phyloP scores from a whole-genome alignment of 2,888 invertebrate species.

The Lissonota sp. region DNA sequence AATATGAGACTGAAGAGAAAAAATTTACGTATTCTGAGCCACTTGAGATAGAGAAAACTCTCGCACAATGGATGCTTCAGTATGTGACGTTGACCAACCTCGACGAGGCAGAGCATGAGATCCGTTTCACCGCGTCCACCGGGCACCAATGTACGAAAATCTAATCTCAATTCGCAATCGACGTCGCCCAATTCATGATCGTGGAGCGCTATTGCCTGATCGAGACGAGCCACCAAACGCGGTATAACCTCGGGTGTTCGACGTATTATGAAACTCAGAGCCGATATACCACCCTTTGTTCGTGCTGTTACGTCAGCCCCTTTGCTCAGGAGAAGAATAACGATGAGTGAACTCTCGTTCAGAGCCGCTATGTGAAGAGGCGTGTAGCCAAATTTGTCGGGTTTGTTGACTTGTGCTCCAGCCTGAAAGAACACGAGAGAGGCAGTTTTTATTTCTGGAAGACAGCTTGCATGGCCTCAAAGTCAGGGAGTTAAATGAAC shows the following conservation, averaged over 20 bases:
- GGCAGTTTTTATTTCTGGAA: not conserved
- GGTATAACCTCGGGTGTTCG: slow-evolving; percentile 93
- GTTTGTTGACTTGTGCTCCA: slow-evolving; percentile 90
- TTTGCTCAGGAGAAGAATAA: slow-evolving; percentile 89
- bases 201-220: slow-evolving; percentile 90
- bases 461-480: not conserved
- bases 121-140: slow-evolving; percentile 84
- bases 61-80: slow-evolving; percentile 94
- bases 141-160: slow-evolving; percentile 85
- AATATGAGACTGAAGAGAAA: slow-evolving; percentile 92
- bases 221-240: slow-evolving; percentile 89
- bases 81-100: slow-evolving; percentile 91
- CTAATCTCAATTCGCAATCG: slow-evolving; percentile 92
- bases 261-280: slow-evolving; percentile 92
- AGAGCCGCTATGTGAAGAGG: slow-evolving; percentile 93
- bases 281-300: slow-evolving; percentile 92
- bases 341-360: slow-evolving; percentile 92
- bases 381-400: slow-evolving; percentile 93
- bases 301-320: slow-evolving; percentile 93
- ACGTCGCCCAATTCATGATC: slow-evolving; percentile 94
- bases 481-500: not conserved
- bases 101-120: slow-evolving; percentile 87
- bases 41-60: slow-evolving; percentile 93
- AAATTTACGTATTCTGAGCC: slow-evolving; percentile 92
- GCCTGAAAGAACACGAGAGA: slow-evolving; percentile 82